These are phyloP conservation scores for Imbricaverruca yamaguchii DNA, from an alignment of 2,888 invertebrate species.

Conservation along the genomic window DNA sequence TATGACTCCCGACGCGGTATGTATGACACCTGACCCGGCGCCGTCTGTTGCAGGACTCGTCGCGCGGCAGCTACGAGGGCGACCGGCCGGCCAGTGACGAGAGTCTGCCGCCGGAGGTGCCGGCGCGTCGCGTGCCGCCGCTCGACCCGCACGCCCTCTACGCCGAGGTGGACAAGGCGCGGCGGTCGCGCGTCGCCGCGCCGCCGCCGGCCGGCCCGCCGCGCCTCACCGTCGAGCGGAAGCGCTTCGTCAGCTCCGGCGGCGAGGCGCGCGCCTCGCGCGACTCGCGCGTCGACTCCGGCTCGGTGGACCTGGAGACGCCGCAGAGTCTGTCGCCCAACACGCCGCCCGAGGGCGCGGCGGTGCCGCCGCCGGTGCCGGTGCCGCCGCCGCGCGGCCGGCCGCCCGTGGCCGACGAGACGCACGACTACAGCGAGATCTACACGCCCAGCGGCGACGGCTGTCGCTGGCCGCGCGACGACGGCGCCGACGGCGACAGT, in stretches of 20 bases:
- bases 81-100: slow-evolving; percentile 39
- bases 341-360: slow-evolving; percentile 38
- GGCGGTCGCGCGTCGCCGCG: slow-evolving; percentile 27
- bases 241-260: neutral
- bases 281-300: slow-evolving; percentile 40
- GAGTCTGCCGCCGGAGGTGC: slow-evolving; percentile 34
- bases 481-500: slow-evolving; percentile 36
- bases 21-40: too few species aligned
- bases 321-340: slow-evolving; percentile 41
- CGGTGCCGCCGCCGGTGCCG: slow-evolving; percentile 29
- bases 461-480: slow-evolving; percentile 35
- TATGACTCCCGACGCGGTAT: too few species aligned
- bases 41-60: slow-evolving; percentile 37
- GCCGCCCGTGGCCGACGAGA: slow-evolving; percentile 37
- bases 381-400: slow-evolving; percentile 36
- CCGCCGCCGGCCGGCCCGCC: slow-evolving; percentile 8
- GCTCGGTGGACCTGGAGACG: slow-evolving; percentile 42
- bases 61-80: slow-evolving; percentile 39
- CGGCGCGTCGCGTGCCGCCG: slow-evolving; percentile 4
- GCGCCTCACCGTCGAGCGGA: slow-evolving; percentile 10
- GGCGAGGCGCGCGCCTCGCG: slow-evolving; percentile 30
- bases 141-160: slow-evolving; percentile 33
- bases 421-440: slow-evolving; percentile 86
- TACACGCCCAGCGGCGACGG: slow-evolving; percentile 82
- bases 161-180: slow-evolving; percentile 35